Base-by-base conservation (phyloP, 2,888 invertebrate species). In the Operophtera brumata region DNA sequence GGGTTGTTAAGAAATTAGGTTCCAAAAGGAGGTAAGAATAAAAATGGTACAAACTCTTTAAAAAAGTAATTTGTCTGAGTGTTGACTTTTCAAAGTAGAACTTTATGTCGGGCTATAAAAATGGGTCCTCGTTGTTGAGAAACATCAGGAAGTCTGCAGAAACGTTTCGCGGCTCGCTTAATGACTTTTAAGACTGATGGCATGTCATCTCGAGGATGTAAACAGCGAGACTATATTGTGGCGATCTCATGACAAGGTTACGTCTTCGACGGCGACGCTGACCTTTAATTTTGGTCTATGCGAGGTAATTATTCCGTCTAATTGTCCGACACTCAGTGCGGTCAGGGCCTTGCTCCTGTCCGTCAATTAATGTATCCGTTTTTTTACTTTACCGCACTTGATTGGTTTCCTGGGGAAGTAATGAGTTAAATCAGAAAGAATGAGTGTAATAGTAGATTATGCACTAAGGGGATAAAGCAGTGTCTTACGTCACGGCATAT, bases 321-420 rank as follows among this genome's bases (percentile, higher is more conserved):
- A 81, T 81, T 76, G 77, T 79, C 72, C 73, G 70, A 69, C 67
- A 69, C 67, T 67, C 67, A 69, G 71, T 67, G 71, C 75, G 82
- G 86, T 82, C 86, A 81, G 75, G 84, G 78, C 71, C 86, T 80
- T 76, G 81, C 77, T 78, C 78, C 73, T 75, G 79, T 67, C 78
- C 80, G 81, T 84, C 77, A 89, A 88, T 90, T 86, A 87, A 76
- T 77, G 79, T 85, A 83, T 89, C 88, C 89, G 89, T 79, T 82
- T 85, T 86, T 20, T 86, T 85, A 85, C 78, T 81, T 77, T 70
- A 68, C 26, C 28, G 71, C 74, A 77, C 78, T 75, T 86, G 82
- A 85, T 85, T 85, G 80, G 79, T 74, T 80, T 75, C 75, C 77
- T 71, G 72, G 70, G 70, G 75, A 76, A 73, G 70, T 71, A 76